These are phyloP conservation scores for Diarsia rubi DNA, from an alignment of 2,888 invertebrate species.

Conservation along the genomic window DNA sequence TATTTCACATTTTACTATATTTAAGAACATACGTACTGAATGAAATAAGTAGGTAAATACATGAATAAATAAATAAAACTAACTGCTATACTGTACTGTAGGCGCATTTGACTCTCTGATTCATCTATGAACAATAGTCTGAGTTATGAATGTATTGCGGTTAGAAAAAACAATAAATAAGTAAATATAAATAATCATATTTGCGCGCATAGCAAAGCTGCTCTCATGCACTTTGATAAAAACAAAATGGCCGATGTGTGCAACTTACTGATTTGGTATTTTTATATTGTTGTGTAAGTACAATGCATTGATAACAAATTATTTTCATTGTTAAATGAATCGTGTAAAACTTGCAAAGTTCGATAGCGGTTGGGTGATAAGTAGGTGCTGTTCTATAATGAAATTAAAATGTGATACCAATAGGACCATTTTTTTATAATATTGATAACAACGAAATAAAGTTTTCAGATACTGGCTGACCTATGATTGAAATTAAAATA, in stretches of 20 bases:
- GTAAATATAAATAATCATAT: constrained; percentile 27
- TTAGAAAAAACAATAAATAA: constrained; percentile 25
- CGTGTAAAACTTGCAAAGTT: constrained; percentile 17
- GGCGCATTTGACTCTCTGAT: constrained; percentile 26
- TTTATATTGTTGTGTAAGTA: constrained; percentile 21
- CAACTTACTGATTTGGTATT: constrained; percentile 53
- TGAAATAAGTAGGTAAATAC: constrained; percentile 12
- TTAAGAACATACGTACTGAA: not conserved
- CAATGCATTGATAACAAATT: constrained; percentile 43
- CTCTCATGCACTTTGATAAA: constrained; percentile 41
- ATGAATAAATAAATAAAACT: constrained; percentile 1
- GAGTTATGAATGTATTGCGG: constrained; percentile 34
- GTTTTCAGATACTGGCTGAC: not conserved
- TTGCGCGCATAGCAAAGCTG: constrained; percentile 5
- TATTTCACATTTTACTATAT: constrained; percentile 17
- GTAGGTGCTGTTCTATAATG: not conserved
- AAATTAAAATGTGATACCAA: not conserved
- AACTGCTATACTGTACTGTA: not conserved
- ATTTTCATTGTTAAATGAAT: constrained; percentile 6
- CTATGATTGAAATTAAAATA: not conserved
- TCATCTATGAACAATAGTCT: constrained; percentile 38
- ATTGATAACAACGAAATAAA: not conserved
- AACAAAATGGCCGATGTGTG: constrained; percentile 48
- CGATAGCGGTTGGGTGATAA: not conserved
- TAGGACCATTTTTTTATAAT: not conserved